A percentile compares a stretch with the other conserved stretches of the same genome.
phyloP scores from a whole-genome alignment of 2,113 vertebrate genomes.

The Callipepla californica region DNA sequence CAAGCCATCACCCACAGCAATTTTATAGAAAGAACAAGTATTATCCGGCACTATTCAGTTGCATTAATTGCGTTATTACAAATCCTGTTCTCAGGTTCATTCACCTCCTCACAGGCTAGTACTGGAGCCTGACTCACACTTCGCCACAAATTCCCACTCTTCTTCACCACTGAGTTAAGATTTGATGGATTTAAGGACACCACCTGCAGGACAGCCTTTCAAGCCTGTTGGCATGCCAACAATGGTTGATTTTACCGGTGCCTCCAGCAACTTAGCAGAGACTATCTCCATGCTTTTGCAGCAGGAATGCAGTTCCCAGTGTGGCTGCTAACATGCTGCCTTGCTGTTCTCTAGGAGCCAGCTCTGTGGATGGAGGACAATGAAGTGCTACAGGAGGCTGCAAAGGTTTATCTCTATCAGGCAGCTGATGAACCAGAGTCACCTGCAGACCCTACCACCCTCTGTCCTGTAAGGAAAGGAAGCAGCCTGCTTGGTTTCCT shows the following conservation, averaged over 20 bases:
- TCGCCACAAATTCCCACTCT: neutral
- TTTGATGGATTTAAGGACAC: neutral
- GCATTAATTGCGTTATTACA: constrained; percentile 16
- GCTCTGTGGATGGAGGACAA: neutral
- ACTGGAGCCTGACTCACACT: neutral
- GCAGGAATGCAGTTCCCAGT: neutral
- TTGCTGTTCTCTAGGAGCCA: neutral
- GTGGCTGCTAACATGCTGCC: neutral
- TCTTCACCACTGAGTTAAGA: neutral
- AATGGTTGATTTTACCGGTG: constrained; percentile 12
- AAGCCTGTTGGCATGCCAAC: neutral
- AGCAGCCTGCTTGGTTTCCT: neutral
- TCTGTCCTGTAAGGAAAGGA: neutral
- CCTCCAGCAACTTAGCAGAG: constrained; percentile 12
- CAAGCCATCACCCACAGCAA: neutral
- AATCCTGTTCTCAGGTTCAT: constrained; percentile 14
- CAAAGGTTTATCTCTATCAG: neutral
- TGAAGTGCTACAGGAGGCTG: neutral
- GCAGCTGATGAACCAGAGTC: neutral
- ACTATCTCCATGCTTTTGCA: neutral
- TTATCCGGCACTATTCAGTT: neutral
- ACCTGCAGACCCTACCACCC: fast-evolving
- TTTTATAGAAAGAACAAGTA: constrained; percentile 27
- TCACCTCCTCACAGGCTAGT: neutral
- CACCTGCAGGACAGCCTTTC: constrained; percentile 21